phyloP scores from a whole-genome alignment of 2,888 invertebrate genomes.

The Plagiodera versicolora region DNA sequence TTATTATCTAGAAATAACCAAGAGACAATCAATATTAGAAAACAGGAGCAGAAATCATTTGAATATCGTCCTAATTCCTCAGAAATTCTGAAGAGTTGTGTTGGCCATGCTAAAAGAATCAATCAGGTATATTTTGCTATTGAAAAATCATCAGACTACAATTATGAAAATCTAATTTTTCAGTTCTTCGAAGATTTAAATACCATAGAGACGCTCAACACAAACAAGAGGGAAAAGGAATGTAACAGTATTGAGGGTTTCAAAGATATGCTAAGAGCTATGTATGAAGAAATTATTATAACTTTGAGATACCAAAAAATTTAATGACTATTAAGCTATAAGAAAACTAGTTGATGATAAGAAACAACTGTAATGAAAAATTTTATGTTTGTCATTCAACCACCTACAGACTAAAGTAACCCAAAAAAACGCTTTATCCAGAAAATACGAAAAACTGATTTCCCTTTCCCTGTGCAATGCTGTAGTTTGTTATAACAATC shows the following conservation, averaged over 20 bases:
- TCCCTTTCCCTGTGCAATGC: no score
- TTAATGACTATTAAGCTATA: background rate
- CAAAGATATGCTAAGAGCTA: constrained; percentile 13
- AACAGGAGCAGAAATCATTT: background rate
- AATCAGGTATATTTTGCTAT: constrained; percentile 21
- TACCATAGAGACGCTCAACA: constrained; percentile 22
- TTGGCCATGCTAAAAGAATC: constrained; percentile 22
- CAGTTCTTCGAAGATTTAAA: constrained; percentile 31
- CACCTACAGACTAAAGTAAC: no score
- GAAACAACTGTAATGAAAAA: no score
- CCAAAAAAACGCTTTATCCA: no score
- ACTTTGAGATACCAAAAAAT: constrained; percentile 11
- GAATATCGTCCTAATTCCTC: background rate
- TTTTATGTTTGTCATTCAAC: no score
- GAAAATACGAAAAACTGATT: no score
- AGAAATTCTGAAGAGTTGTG: constrained; percentile 14
- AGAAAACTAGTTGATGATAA: background rate
- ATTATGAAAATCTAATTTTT: constrained; percentile 11
- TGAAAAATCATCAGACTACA: no score
- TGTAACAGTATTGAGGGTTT: background rate
- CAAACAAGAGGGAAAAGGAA: constrained; percentile 10
- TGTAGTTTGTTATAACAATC: no score
- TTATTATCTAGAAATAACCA: background rate
- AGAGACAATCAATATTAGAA: background rate
- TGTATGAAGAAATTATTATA: constrained; percentile 16